A percentile compares a stretch with the other conserved stretches of the same genome.
Conservation (phyloP, 2,888 invertebrate genomes). For the Microctonus hyperodae region DNA sequence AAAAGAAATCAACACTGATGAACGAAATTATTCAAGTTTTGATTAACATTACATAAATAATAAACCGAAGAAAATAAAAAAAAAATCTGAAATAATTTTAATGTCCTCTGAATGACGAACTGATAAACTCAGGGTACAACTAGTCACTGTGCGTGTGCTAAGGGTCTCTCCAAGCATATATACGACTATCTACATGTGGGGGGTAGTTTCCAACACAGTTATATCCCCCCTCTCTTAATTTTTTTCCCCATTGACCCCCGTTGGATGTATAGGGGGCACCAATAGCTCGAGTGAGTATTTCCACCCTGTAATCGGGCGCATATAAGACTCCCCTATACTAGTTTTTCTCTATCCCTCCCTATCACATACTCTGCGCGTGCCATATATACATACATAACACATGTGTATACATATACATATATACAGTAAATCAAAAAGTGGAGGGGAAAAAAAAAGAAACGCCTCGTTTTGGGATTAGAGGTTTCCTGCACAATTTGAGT, state of each 20-base stretch:
- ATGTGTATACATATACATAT: not conserved
- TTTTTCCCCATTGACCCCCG: slow-evolving; percentile 42
- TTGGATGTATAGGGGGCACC: slow-evolving; percentile 47
- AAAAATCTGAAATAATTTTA: slow-evolving; percentile 39
- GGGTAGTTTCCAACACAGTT: slow-evolving; percentile 49
- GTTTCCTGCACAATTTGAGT: slow-evolving; percentile 59
- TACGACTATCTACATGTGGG: slow-evolving; percentile 47
- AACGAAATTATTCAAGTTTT: not conserved
- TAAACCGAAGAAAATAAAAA: slow-evolving; percentile 16
- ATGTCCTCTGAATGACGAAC: slow-evolving; percentile 34
- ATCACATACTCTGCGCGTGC: slow-evolving; percentile 55
- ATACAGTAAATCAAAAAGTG: not conserved
- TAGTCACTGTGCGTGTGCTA: slow-evolving; percentile 57
- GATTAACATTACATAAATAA: not conserved
- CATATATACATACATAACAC: slow-evolving; percentile 29
- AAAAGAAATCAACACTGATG: not conserved
- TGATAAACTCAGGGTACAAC: slow-evolving; percentile 52
- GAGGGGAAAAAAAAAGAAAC: slow-evolving; percentile 36
- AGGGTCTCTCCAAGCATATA: slow-evolving; percentile 56
- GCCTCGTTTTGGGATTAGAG: slow-evolving; percentile 59
- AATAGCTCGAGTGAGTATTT: slow-evolving; percentile 27
- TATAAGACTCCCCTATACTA: slow-evolving; percentile 39
- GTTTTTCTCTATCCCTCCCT: slow-evolving; percentile 33
- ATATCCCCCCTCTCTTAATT: slow-evolving; percentile 26
- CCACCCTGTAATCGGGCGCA: slow-evolving; percentile 57